Conservation (phyloP, 2,797 vertebrate genomes). For the Leucoraja ocellata region DNA sequence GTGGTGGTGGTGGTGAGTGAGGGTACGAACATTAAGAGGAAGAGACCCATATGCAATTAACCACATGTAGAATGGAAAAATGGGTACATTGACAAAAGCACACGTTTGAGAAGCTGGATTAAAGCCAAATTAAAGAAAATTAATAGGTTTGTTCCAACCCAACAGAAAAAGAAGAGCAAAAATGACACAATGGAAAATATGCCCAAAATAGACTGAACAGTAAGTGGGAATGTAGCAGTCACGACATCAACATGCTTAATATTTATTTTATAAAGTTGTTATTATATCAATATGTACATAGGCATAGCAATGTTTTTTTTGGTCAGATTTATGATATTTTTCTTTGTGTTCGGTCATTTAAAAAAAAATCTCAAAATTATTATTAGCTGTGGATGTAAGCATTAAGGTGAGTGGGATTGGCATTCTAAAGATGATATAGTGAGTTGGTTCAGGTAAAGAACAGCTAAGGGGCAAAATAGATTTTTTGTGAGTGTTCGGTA, state of each 20-base stretch:
- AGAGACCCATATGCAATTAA: not conserved
- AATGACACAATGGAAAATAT: not conserved
- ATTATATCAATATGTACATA: too few relatives aligned
- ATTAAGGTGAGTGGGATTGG: not conserved
- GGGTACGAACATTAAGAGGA: not conserved
- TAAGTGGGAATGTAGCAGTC: not conserved
- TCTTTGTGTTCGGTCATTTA: not conserved
- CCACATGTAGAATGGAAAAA: not conserved
- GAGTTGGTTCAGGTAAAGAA: not conserved
- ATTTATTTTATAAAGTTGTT: too few relatives aligned
- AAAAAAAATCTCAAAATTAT: not conserved
- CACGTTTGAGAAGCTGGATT: not conserved
- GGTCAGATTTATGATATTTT: not conserved
- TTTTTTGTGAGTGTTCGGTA: too few relatives aligned
- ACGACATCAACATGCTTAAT: not conserved
- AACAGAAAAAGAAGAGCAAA: not conserved
- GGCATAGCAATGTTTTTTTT: not conserved
- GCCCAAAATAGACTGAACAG: not conserved
- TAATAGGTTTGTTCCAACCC: not conserved
- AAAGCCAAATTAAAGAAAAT: not conserved
- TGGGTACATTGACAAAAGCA: not conserved
- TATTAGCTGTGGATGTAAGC: not conserved
- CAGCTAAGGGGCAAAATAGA: not conserved
- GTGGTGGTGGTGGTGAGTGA: not conserved
- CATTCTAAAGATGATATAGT: not conserved